These are phyloP conservation scores for Amiota mariae DNA, from an alignment of 2,888 invertebrate genomes.

Conservation along the genomic window DNA sequence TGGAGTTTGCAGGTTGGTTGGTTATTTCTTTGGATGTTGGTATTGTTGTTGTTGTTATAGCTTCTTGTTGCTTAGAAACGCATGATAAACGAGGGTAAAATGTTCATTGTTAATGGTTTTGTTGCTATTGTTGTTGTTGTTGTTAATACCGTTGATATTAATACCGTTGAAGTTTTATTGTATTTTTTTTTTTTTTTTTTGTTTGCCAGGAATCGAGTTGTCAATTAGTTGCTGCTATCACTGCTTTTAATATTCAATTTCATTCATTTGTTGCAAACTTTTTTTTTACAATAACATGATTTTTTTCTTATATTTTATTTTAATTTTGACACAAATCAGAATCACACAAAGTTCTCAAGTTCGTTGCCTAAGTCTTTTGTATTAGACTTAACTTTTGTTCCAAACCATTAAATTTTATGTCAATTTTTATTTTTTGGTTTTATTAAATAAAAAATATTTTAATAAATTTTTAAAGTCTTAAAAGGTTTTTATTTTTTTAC, in stretches of 20 bases:
- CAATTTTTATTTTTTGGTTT: conserved; percentile 39
- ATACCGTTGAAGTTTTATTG: conserved; percentile 5
- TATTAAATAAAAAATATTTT: too few relatives aligned
- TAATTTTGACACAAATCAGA: too few relatives aligned
- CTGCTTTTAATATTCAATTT: too few relatives aligned
- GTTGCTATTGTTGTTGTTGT: conserved; percentile 17
- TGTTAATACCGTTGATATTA: conserved; percentile 40
- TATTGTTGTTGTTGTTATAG: not conserved
- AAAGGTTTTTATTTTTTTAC: conserved; percentile 18
- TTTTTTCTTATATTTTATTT: too few relatives aligned
- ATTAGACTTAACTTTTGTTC: too few relatives aligned
- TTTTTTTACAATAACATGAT: too few relatives aligned
- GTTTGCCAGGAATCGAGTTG: conserved; percentile 63
- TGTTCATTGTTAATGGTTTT: conserved; percentile 1
- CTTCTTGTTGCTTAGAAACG: not conserved
- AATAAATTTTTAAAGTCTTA: too few relatives aligned
- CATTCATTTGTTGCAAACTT: too few relatives aligned
- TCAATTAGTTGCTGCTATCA: conserved; percentile 60
- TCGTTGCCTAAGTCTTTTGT: conserved; percentile 13
- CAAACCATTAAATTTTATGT: conserved; percentile 20
- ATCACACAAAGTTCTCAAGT: not conserved
- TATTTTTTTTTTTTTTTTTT: conserved; percentile 13
- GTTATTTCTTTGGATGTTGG: not conserved
- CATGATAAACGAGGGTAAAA: not conserved
- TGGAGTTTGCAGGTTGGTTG: not conserved